Evolutionary conservation across 2,797 vertebrate genomes (phyloP).

Genomic region (Leptodactylus fallax): DNA sequence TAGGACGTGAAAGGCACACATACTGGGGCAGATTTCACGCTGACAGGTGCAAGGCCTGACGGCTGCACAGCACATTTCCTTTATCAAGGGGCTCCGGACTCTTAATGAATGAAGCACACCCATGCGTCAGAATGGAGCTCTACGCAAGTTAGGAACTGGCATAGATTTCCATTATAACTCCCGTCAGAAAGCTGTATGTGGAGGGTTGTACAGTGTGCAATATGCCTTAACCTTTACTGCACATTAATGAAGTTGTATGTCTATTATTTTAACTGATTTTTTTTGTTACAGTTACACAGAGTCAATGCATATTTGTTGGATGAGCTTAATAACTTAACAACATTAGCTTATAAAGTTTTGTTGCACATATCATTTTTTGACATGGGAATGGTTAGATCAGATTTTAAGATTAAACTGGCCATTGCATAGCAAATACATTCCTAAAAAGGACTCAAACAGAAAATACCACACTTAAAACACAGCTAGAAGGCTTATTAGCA

Average conservation of each 20-base stretch:
- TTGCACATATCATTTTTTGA: constrained; percentile 40
- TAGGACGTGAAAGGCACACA: too few species aligned
- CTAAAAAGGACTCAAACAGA: constrained; percentile 65
- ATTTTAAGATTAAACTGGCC: constrained; percentile 50
- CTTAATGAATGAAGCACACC: too few species aligned
- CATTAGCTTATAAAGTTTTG: constrained; percentile 26
- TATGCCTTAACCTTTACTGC: not conserved
- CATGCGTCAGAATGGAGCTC: too few species aligned
- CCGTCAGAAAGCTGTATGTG: too few species aligned
- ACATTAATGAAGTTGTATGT: not conserved
- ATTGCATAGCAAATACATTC: constrained; percentile 59
- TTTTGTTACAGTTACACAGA: not conserved
- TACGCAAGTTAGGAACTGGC: too few species aligned
- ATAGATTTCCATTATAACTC: too few species aligned
- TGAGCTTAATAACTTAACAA: not conserved
- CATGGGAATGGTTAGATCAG: constrained; percentile 56
- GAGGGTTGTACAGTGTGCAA: not conserved
- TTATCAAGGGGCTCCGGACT: too few species aligned
- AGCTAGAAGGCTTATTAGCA: constrained; percentile 61
- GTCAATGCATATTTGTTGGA: not conserved
- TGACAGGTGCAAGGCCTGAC: too few species aligned
- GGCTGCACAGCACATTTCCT: too few species aligned
- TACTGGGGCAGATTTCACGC: not conserved
- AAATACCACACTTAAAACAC: constrained; percentile 65
- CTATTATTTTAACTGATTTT: not conserved